A percentile compares a stretch with the other conserved stretches of the same genome.
Conservation (phyloP, 2,888 invertebrate species). For the Monopis laevigella region DNA sequence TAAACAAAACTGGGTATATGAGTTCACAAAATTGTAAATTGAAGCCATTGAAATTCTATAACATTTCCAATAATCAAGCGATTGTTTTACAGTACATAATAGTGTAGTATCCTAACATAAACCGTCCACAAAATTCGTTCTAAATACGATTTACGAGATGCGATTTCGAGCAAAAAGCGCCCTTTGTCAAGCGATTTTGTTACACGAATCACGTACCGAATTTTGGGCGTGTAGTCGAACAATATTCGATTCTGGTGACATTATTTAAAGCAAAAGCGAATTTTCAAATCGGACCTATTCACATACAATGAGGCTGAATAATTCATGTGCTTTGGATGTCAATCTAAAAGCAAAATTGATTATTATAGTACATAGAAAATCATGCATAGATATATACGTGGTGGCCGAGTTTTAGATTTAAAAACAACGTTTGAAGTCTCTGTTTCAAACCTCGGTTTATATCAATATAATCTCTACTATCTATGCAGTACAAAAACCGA, state of each 20-base stretch:
- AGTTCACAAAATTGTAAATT: too few species aligned
- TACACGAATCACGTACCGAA: slow-evolving; percentile 34
- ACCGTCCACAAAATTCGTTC: slow-evolving; percentile 17
- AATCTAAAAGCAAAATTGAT: slow-evolving; percentile 3
- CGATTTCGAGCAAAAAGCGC: slow-evolving; percentile 33
- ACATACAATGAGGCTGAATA: neutral
- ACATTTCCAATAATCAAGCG: slow-evolving; percentile 6
- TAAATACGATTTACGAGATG: slow-evolving; percentile 43
- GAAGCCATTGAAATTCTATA: too few species aligned
- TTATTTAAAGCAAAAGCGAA: slow-evolving; percentile 9
- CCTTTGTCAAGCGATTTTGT: slow-evolving; percentile 22
- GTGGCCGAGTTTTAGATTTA: too few species aligned
- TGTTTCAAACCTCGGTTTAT: too few species aligned
- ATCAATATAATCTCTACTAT: too few species aligned
- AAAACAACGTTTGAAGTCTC: too few species aligned
- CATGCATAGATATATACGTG: too few species aligned
- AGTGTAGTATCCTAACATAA: neutral
- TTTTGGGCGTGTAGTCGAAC: slow-evolving; percentile 4
- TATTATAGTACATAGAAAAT: too few species aligned
- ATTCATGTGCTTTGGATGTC: slow-evolving; percentile 5
- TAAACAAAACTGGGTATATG: too few species aligned
- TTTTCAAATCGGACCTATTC: slow-evolving; percentile 11
- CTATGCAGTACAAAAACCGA: too few species aligned
- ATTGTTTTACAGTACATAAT: slow-evolving; percentile 3
- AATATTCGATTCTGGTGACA: slow-evolving; percentile 5